phyloP scores from a whole-genome alignment of 2,113 vertebrate genomes.

The Columba janthina region DNA sequence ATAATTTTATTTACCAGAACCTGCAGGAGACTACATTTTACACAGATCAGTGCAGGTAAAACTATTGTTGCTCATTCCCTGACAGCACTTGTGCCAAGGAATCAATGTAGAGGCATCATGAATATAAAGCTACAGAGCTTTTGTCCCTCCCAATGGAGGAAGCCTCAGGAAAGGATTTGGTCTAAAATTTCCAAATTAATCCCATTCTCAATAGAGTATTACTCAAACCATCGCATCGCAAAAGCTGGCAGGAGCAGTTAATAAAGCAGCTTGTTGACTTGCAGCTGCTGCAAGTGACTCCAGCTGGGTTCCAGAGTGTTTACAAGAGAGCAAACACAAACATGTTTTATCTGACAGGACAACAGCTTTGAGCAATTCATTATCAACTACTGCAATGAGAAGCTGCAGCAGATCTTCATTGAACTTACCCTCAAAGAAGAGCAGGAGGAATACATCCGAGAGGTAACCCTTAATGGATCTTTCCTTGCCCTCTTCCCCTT shows the following conservation, averaged over 20 bases:
- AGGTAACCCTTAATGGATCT: constrained; percentile 74
- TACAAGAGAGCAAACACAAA: background rate
- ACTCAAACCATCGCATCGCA: background rate
- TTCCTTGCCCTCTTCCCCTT: rapidly evolving
- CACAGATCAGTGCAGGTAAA: background rate
- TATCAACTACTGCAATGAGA: constrained; percentile 99
- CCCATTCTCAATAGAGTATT: background rate
- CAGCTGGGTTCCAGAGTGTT: background rate
- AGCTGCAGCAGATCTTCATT: constrained; percentile 98
- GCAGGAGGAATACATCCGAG: constrained; percentile 95
- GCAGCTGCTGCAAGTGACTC: background rate
- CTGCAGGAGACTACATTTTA: background rate
- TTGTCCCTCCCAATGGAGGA: background rate
- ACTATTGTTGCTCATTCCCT: background rate
- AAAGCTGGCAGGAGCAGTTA: constrained; percentile 2
- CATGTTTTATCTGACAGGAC: constrained; percentile 78
- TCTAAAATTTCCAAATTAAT: background rate
- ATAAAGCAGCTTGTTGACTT: background rate
- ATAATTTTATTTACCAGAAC: background rate
- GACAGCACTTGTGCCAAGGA: background rate
- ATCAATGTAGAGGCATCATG: background rate
- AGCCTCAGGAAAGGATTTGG: constrained; percentile 1
- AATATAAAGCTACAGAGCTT: background rate
- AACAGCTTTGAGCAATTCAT: constrained; percentile 99
- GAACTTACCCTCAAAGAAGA: constrained; percentile 96